Evolutionary conservation across 2,113 vertebrate genomes (phyloP).

Genomic region (Melanotaenia duboulayi): DNA sequence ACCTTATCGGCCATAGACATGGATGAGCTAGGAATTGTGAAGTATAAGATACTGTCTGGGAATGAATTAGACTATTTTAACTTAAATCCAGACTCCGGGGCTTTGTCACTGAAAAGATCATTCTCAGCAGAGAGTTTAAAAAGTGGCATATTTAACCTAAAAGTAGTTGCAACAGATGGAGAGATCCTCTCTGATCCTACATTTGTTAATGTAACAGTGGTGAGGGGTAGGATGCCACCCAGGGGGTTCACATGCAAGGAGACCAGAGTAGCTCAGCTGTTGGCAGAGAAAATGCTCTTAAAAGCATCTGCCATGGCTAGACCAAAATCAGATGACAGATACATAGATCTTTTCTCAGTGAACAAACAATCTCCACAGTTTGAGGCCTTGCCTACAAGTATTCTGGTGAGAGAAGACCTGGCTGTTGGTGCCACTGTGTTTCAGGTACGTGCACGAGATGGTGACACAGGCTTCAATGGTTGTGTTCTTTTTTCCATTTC

Average conservation of each 20-base stretch:
- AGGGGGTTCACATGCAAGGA: slow-evolving; percentile 92
- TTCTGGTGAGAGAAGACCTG: slow-evolving; percentile 91
- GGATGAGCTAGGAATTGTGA: slow-evolving; percentile 92
- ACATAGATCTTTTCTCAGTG: slow-evolving; percentile 89
- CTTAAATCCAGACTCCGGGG: slow-evolving; percentile 92
- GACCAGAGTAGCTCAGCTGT: slow-evolving; percentile 90
- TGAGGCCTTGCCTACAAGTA: slow-evolving; percentile 92
- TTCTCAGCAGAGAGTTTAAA: slow-evolving; percentile 85
- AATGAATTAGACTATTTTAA: slow-evolving; percentile 94
- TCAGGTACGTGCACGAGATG: slow-evolving; percentile 90
- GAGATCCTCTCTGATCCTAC: slow-evolving; percentile 92
- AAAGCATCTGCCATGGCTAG: slow-evolving; percentile 89
- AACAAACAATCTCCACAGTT: slow-evolving; percentile 95
- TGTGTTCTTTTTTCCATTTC: slow-evolving; percentile 92
- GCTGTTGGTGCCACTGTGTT: slow-evolving; percentile 86
- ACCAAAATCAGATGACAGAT: slow-evolving; percentile 84
- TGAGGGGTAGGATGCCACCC: slow-evolving; percentile 88
- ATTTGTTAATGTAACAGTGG: slow-evolving; percentile 93
- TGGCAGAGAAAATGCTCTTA: slow-evolving; percentile 93
- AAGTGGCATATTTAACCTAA: slow-evolving; percentile 88
- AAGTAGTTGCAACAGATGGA: slow-evolving; percentile 92
- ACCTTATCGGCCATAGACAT: slow-evolving; percentile 95
- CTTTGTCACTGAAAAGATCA: slow-evolving; percentile 89
- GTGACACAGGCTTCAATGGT: slow-evolving; percentile 93
- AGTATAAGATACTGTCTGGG: slow-evolving; percentile 91